Evolutionary conservation across 2,113 vertebrate genomes (phyloP), one percentile per base, ranked within the genome.

Genomic region (Gymnarchus niloticus): DNA sequence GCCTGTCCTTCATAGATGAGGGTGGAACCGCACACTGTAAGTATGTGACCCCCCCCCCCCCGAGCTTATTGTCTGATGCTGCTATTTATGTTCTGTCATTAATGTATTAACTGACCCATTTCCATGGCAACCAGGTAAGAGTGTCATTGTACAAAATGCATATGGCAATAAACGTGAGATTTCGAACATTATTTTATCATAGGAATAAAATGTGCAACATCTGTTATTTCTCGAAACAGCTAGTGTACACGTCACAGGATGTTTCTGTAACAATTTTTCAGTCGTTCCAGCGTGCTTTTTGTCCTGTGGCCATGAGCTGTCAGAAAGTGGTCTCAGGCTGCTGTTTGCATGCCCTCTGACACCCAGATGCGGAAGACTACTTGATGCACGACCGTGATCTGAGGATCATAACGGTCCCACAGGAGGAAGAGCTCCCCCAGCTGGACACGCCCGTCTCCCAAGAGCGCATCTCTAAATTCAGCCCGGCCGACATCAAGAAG

Each of bases 381-480:
- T 56, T 81, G 57, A 84, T 87, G 48, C 86, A 87, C 8, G 83
- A 80, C 48, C 76, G 83, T 9, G 86, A 85, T 5, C 83, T 82
- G 49, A 54, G 49, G 56, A 87, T 84, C 56, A 84, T 85, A 44
- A 80, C 86, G 21, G 83, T 87, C 33, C 83, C 86, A 1, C 73
- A 80, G 86, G 86, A 87, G n/a, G 86, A 69, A 8, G 86, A 65
- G 56, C 83, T 81, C 3, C 28, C 78, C 2, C 41, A 87, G 78
- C 28, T 61, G 56, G 78, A 65, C 56, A 1, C 78, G 2, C 23
- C 77, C 21, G 78, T 33, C 2, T 25, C 76, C 73, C 37, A 85
- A 37, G 83, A 87, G 48, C 6, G 25, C 57, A 9, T 87, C 21
- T 25, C 57, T 4, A 83, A 81, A 9, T 87, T 87, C 86, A 84